Evolutionary conservation across 2,113 vertebrate species (phyloP), one percentile per base, ranked within the genome.

Genomic region (Syrrhaptes paradoxus): DNA sequence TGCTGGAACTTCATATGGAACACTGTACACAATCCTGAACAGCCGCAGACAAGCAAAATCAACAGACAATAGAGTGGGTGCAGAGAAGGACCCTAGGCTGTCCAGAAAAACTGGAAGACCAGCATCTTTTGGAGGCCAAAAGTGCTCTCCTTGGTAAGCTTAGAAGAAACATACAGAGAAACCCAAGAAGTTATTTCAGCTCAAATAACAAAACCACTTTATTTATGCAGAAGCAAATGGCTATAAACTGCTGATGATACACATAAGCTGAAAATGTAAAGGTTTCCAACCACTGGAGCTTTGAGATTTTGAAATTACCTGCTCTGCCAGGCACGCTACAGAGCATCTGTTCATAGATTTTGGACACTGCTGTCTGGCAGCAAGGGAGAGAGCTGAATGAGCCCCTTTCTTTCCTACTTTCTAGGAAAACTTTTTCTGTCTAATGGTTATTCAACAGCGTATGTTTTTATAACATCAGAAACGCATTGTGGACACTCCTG

Each of bases 401-500:
- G 45, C n/a, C 58, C 58, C 89, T 93, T 96, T 96, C 85, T 95
- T 88, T 76, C 62, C 36, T 55, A 32, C 95, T 91, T 93, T 91
- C 93, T 75, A 96, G 66, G 91, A 93, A 96, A 88, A 36, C 21
- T 49, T 87, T 81, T 91, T 79, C 81, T 38, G 70, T 48, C 49
- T 63, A 66, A 87, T 71, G 71, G 63, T 43, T 93, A 70, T 76
- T 86, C 65, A 80, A 61, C 41, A 54, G 18, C 48, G 17, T 77
- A 62, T 25, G 51, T 59, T 95, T 95, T 92, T 61, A 24, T 78
- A 96, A 55, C 66, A 89, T 62, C 84, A 95, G 59, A 87, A 96
- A 86, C 0, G 2, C 57, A 81, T 21, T 67, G 72, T 71, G 32
- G 76, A 84, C 57, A 36, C 66, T 77, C 73, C 48, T 78, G 58